phyloP scores from a whole-genome alignment of 2,888 invertebrate genomes.

The Rhamphomyia laevipes region DNA sequence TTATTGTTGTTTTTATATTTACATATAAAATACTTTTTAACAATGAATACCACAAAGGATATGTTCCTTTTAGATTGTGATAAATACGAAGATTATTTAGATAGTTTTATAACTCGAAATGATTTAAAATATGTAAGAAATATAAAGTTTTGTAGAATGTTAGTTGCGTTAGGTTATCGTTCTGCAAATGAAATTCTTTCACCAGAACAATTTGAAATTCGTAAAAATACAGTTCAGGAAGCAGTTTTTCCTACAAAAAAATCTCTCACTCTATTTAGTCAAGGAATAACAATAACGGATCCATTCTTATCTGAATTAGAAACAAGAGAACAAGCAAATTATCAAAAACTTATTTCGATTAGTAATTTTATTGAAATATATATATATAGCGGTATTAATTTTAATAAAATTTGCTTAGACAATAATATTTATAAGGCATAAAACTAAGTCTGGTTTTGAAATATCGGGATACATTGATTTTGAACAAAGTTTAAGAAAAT shows the following conservation, averaged over 20 bases:
- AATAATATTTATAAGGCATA: background rate
- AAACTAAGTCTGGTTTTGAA: background rate
- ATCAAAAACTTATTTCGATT: conserved; percentile 59
- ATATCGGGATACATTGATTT: conserved; percentile 58
- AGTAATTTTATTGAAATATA: conserved; percentile 12
- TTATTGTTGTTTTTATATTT: no score
- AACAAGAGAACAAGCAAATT: conserved; percentile 59
- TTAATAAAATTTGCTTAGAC: conserved; percentile 51
- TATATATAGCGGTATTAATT: background rate
- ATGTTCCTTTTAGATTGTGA: conserved; percentile 17
- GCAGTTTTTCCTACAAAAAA: conserved; percentile 49
- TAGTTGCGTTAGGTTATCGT: conserved; percentile 71
- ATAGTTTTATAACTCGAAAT: conserved; percentile 57
- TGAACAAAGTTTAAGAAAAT: conserved; percentile 27
- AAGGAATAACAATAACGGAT: conserved; percentile 43
- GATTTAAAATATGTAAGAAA: conserved; percentile 67
- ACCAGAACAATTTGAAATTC: conserved; percentile 47
- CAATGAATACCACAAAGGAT: background rate
- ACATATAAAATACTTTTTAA: no score
- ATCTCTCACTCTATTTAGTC: conserved; percentile 49
- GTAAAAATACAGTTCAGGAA: conserved; percentile 44
- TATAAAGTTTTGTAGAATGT: conserved; percentile 49
- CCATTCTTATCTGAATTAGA: conserved; percentile 58
- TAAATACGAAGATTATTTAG: conserved; percentile 66
- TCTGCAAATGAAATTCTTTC: conserved; percentile 50